Conservation (phyloP, 2,113 vertebrate species). For the Mixornis gularis region DNA sequence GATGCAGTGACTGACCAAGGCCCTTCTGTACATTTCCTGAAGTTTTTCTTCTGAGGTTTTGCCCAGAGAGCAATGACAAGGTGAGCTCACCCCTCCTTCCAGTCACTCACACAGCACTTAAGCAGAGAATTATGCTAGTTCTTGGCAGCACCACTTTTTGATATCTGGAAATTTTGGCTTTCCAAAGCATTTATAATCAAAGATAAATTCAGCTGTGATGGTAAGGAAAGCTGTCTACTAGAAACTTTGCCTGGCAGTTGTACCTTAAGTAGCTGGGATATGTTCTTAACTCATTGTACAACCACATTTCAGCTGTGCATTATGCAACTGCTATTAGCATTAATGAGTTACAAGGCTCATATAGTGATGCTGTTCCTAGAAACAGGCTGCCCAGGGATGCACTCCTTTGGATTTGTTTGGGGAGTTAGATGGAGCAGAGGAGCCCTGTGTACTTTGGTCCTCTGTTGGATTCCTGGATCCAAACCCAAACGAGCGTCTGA, state of each 20-base stretch:
- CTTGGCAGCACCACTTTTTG: neutral
- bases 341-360: conserved; percentile 1
- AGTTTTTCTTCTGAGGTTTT: neutral
- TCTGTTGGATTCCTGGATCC: neutral
- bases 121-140: neutral
- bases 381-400: neutral
- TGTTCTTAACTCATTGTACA: neutral
- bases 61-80: neutral
- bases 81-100: neutral
- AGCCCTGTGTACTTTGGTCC: neutral
- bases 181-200: neutral
- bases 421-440: neutral
- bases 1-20: neutral
- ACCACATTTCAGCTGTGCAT: neutral
- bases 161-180: neutral
- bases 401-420: neutral
- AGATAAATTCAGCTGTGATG: neutral
- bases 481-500: neutral
- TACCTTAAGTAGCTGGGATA: neutral
- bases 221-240: neutral
- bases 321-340: conserved; percentile 54
- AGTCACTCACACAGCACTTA: fast-evolving
- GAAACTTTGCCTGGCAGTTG: neutral
- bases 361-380: conserved; percentile 31
- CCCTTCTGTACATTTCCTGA: neutral